phyloP scores from a whole-genome alignment of 2,113 vertebrate genomes.

The Ochotona curzoniae region DNA sequence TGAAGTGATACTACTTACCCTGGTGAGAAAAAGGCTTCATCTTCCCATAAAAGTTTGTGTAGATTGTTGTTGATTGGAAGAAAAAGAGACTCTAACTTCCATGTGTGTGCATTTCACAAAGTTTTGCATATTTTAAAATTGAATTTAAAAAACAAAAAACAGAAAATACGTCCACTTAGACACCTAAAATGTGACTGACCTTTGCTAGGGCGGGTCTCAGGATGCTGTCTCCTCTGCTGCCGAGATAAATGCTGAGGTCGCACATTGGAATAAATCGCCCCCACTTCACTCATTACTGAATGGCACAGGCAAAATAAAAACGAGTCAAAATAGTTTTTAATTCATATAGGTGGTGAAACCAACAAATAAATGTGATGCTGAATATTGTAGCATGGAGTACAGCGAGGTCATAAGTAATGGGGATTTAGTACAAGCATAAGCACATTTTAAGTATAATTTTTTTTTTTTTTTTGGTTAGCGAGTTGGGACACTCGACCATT shows the following conservation, averaged over 20 bases:
- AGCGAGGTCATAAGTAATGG: not conserved
- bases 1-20: no score
- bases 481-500: not conserved
- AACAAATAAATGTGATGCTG: not conserved
- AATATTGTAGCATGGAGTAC: not conserved
- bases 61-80: no score
- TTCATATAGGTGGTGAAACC: not conserved
- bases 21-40: no score
- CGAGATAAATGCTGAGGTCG: not conserved
- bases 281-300: constrained; percentile 5
- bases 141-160: no score
- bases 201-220: not conserved
- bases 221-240: not conserved
- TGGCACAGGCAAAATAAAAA: not conserved
- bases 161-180: no score
- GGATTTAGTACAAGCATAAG: not conserved
- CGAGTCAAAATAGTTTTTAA: not conserved
- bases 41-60: no score
- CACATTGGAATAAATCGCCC: not conserved
- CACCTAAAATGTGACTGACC: no score
- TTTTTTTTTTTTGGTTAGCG: not conserved
- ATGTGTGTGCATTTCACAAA: no score
- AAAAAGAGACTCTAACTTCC: no score
- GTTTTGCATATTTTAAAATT: no score
- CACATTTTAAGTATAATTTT: not conserved